These are phyloP conservation scores for Rissa tridactyla DNA, from an alignment of 2,113 vertebrate genomes.

Conservation along the genomic window DNA sequence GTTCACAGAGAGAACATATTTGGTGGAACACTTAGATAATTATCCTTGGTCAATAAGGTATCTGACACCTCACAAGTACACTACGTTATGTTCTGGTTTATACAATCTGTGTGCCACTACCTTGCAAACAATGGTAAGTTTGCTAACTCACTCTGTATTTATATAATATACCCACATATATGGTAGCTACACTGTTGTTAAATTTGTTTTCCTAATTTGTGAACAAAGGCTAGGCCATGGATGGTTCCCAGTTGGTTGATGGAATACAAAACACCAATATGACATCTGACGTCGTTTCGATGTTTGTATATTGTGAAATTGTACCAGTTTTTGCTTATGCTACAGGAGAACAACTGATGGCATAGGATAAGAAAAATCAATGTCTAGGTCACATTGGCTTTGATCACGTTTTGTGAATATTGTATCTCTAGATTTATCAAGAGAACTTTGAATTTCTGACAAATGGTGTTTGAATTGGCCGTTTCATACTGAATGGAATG, in stretches of 20 bases:
- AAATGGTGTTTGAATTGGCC: constrained; percentile 23
- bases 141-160: constrained; percentile 53
- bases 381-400: constrained; percentile 65
- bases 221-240: constrained; percentile 33
- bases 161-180: constrained; percentile 32
- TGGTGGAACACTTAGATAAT: neutral
- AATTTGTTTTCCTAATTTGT: constrained; percentile 48
- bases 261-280: neutral
- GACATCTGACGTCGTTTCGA: neutral
- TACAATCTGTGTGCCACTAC: constrained; percentile 6
- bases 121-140: constrained; percentile 20
- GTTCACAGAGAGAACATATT: neutral
- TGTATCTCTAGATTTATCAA: constrained; percentile 60
- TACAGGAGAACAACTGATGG: constrained; percentile 46
- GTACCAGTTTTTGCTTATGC: constrained; percentile 35
- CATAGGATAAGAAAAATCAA: constrained; percentile 36
- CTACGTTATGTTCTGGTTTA: neutral
- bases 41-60: neutral
- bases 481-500: neutral
- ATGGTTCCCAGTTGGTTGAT: constrained; percentile 29
- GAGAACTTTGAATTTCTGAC: constrained; percentile 57
- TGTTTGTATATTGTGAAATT: constrained; percentile 39
- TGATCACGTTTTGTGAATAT: constrained; percentile 56
- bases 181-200: constrained; percentile 73
- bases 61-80: neutral